These are phyloP conservation scores for Crotalus horridus DNA, from an alignment of 2,113 vertebrate species.

Conservation along the genomic window DNA sequence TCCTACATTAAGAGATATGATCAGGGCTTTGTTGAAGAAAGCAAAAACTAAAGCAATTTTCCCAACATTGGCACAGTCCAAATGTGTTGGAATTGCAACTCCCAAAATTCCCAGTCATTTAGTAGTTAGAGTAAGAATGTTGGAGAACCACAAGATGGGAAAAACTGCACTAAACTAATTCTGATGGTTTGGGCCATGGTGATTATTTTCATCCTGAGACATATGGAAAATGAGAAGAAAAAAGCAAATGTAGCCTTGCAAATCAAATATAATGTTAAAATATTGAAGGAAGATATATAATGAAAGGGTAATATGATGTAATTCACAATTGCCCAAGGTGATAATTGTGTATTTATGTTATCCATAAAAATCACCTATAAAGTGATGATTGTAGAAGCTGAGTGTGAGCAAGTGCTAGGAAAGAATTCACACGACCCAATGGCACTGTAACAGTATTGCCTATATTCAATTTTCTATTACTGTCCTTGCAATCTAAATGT, in stretches of 20 bases:
- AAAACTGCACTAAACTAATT: not conserved
- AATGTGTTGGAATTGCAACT: not conserved
- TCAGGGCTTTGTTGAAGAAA: not conserved
- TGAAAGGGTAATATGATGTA: not conserved
- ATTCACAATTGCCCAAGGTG: not conserved
- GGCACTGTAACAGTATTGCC: not conserved
- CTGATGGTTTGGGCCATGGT: not conserved
- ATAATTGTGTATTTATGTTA: not conserved
- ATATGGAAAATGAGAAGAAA: not conserved
- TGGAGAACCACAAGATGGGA: not conserved
- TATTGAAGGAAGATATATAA: not conserved
- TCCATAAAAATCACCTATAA: not conserved
- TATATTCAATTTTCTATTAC: not conserved
- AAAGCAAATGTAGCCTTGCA: not conserved
- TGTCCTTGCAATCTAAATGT: not conserved
- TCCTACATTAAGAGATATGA: not conserved
- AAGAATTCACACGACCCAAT: not conserved
- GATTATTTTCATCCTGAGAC: not conserved
- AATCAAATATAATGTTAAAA: not conserved
- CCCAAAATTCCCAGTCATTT: not conserved
- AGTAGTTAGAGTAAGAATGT: not conserved
- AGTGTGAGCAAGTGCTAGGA: not conserved
- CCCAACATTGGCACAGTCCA: not conserved
- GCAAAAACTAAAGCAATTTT: not conserved
- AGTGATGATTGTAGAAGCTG: not conserved